Base-by-base conservation (phyloP, 2,888 invertebrate species). In the Torymus aiolomorphi region DNA sequence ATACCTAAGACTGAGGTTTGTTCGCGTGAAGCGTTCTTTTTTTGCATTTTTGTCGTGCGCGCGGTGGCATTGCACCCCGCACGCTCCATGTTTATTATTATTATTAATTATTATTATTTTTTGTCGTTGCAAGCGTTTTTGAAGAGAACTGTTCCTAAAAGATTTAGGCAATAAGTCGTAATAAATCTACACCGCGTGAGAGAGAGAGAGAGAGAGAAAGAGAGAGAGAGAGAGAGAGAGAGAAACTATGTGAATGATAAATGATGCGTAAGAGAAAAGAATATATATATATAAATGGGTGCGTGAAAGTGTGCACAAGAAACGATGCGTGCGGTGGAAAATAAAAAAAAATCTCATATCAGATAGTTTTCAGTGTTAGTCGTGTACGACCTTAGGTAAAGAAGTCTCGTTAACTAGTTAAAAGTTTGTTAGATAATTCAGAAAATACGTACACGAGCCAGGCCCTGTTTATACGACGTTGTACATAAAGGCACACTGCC, bases 281-380 rank as follows among this genome's bases (percentile, higher is more conserved):
- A 62, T 24, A 76, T 52, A 78, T 73, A 63, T 73, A 76, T 52
- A 73, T 69, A 71, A 61, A 78, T 42, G 76, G n/a, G 59, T 56
- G 83, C 70, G 80, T 82, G 84, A 80, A 83, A 82, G 84, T 24
- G 84, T 31, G 81, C 78, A 85, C 83, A 81, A 82, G 83, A 72
- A 59, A 78, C 18, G 69, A 76, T 65, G 81, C 76, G 74, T 78
- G 51, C 51, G 77, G 65, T 80, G 75, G 76, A 76, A 78, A 74
- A 24, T 81, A 86, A 86, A 86, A 86, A 86, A 85, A 84, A 88
- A 88, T 90, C 89, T 89, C 90, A 90, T 90, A 90, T 90, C 90
- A 90, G 86, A 88, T 89, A 89, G 90, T 90, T 89, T 89, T 90
- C 88, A 88, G 87, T 90, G 90, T 90, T 90, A 90, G 90, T 88